phyloP scores from a whole-genome alignment of 2,888 invertebrate genomes.

The Chalcosyrphus nemorum region DNA sequence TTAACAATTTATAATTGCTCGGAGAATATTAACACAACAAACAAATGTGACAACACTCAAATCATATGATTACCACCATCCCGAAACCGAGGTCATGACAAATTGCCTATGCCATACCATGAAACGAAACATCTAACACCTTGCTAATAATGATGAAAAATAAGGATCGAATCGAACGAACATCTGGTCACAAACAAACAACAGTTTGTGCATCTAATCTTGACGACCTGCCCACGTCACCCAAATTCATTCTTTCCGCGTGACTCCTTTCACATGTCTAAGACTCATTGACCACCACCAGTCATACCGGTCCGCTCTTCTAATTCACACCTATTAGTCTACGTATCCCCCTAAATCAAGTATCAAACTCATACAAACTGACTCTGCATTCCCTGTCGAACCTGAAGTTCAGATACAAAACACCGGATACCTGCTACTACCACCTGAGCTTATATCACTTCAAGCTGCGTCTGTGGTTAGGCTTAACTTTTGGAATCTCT shows the following conservation, averaged over 20 bases:
- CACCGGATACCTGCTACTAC: constrained; percentile 11
- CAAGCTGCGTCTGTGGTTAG: background rate
- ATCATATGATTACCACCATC: background rate
- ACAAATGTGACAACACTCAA: background rate
- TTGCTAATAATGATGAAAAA: background rate
- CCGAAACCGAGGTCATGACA: background rate
- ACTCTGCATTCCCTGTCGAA: background rate
- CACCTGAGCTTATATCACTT: constrained; percentile 28
- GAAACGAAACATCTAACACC: background rate
- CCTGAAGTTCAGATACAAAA: constrained; percentile 44
- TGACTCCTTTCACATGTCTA: constrained; percentile 79
- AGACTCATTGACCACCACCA: constrained; percentile 48
- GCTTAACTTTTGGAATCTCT: too few species aligned
- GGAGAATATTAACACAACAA: constrained; percentile 5
- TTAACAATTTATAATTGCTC: background rate
- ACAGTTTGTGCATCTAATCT: constrained; percentile 2
- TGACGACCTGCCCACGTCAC: constrained; percentile 46
- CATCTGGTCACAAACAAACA: constrained; percentile 17
- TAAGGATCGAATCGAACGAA: background rate
- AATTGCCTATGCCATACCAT: too few species aligned
- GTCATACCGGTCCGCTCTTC: constrained; percentile 59
- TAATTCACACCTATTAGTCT: constrained; percentile 40
- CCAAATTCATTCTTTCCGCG: constrained; percentile 74
- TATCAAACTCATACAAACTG: background rate
- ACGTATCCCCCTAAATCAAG: background rate